Evolutionary conservation across 2,888 invertebrate genomes (phyloP), one percentile per base, ranked within the genome.

Genomic region (Tricholauxania praeusta): DNA sequence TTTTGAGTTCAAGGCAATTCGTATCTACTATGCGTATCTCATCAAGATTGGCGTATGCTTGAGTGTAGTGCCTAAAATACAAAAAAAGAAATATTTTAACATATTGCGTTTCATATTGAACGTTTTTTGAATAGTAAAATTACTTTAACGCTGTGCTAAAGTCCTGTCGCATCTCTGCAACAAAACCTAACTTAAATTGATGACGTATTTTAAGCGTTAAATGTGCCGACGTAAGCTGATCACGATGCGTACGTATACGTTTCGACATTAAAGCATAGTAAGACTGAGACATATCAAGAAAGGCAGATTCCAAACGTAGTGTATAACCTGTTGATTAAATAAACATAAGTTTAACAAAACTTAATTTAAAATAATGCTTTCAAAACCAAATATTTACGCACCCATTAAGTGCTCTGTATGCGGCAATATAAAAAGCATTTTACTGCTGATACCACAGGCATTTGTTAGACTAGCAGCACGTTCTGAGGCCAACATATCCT

Each of bases 171-270:
- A 99, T 88, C 88, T 99, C 99, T 83, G 95, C 95, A 69, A 97
- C 91, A 88, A 97, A 98, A 0, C 95, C 99, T 86, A 98, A 92
- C 89, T 99, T 99, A 85, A 98, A 98, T 84, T 98, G 96, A 88
- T 99, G 98, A 49, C 99, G 89, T 39, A 99, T 96, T 89, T 95
- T 95, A 69, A 99, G 90, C 81, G 95, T 93, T 86, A 95, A 96
- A 88, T 98, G 98, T 22, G 94, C 93, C 14, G 93, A 94, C 80
- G 96, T 96, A 51, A 98, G 90, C 82, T 96, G 94, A 83, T 98
- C 97, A 79, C 94, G 91, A 85, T 98, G 98, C 60, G 93, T 91
- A 84, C 97, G 96, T 53, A 97, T 92, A 77, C 92, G 92, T 81
- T 95, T 93, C 32, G 94, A 92, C 89, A 96, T 95, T 77, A 93